phyloP scores from a whole-genome alignment of 2,797 vertebrate genomes.

The Gastrophryne carolinensis region DNA sequence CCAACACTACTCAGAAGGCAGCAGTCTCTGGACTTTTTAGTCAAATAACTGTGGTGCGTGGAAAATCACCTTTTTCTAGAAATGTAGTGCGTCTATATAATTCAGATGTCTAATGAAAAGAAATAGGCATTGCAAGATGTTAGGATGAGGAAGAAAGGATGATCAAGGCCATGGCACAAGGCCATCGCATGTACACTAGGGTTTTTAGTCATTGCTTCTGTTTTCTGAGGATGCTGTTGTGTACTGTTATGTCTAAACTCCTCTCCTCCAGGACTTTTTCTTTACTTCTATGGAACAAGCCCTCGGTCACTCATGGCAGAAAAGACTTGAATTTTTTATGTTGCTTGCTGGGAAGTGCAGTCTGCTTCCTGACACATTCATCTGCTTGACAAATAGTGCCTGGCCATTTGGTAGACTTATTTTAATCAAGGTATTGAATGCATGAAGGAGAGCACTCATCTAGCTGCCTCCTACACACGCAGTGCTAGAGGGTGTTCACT shows the following conservation, averaged over 20 bases:
- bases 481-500: background rate
- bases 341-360: background rate
- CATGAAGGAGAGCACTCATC: slow-evolving; percentile 3
- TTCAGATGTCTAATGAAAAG: no score
- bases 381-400: slow-evolving; percentile 40
- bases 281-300: background rate
- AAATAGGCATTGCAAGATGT: no score
- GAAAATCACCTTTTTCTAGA: no score
- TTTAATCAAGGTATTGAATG: slow-evolving; percentile 41
- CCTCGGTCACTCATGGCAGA: slow-evolving; percentile 22
- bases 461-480: slow-evolving; percentile 34
- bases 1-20: no score
- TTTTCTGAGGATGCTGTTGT: background rate
- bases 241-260: background rate
- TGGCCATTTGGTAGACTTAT: slow-evolving; percentile 38
- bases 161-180: background rate
- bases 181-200: background rate
- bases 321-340: slow-evolving; percentile 40
- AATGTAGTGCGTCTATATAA: no score
- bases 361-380: slow-evolving; percentile 36
- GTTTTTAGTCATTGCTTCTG: background rate
- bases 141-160: no score
- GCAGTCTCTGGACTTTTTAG: no score
- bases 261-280: background rate
- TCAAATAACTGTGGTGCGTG: no score